Conservation (phyloP, 2,797 vertebrate genomes). For the Picus viridis region DNA sequence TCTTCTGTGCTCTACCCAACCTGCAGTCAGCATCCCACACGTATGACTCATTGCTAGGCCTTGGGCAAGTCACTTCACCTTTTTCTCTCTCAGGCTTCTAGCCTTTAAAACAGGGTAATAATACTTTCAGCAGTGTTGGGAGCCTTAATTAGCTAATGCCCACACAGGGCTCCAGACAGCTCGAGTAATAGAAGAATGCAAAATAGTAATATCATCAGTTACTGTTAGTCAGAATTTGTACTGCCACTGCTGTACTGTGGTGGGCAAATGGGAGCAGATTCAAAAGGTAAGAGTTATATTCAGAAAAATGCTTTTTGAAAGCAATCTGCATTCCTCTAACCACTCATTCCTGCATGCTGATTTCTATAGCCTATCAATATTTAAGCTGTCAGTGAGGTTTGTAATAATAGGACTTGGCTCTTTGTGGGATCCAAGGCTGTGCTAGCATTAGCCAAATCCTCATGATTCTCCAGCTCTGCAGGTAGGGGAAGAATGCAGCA, state of each 20-base stretch:
- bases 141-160: slow-evolving; percentile 63
- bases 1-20: slow-evolving; percentile 13
- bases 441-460: slow-evolving; percentile 14
- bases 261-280: neutral
- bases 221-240: slow-evolving; percentile 67
- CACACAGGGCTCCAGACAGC: slow-evolving; percentile 50
- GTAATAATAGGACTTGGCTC: slow-evolving; percentile 11
- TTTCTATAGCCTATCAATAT: slow-evolving; percentile 33
- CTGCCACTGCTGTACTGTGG: slow-evolving; percentile 13
- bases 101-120: slow-evolving; percentile 45
- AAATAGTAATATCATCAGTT: slow-evolving; percentile 45
- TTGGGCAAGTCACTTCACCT: slow-evolving; percentile 52
- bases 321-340: slow-evolving; percentile 2
- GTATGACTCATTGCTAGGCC: slow-evolving; percentile 52
- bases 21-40: slow-evolving; percentile 50
- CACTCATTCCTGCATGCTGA: neutral
- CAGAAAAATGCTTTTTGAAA: neutral
- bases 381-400: slow-evolving; percentile 23
- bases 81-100: slow-evolving; percentile 32
- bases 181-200: slow-evolving; percentile 32
- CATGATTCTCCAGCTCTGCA: slow-evolving; percentile 7
- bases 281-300: neutral
- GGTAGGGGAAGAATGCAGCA: neutral
- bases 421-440: neutral
- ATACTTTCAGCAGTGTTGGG: slow-evolving; percentile 22